Percentiles rank a stretch among this genome's conserved stretches.
Evolutionary conservation across 2,888 invertebrate species (phyloP).

Genomic region (Syrista parreyssii): DNA sequence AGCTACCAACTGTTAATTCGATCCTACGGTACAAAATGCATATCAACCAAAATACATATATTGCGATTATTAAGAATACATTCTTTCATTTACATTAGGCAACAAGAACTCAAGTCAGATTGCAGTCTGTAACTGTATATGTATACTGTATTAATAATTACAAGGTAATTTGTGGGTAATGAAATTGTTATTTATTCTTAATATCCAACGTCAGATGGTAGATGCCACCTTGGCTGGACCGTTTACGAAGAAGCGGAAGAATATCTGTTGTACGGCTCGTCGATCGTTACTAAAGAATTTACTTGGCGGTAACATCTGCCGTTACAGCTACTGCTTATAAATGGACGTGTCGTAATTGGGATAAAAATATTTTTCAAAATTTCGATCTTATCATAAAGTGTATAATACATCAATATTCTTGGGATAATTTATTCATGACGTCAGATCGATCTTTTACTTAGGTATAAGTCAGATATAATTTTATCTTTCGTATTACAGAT

Average conservation of each 20-base stretch:
- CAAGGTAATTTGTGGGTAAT: background rate
- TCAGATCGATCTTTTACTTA: background rate
- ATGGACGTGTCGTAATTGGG: background rate
- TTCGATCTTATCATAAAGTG: background rate
- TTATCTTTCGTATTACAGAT: background rate
- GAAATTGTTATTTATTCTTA: background rate
- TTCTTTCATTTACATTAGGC: background rate
- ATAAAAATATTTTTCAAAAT: background rate
- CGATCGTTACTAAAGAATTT: background rate
- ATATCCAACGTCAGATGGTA: constrained; percentile 34
- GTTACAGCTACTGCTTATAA: background rate
- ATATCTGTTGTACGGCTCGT: background rate
- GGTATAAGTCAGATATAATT: background rate
- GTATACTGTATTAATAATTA: background rate
- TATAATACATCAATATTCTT: background rate
- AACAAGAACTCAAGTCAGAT: background rate
- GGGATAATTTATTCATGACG: background rate
- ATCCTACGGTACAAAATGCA: background rate
- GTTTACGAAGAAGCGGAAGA: constrained; percentile 26
- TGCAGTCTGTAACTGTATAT: background rate
- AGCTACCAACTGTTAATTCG: background rate
- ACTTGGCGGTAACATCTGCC: background rate
- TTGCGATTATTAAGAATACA: background rate
- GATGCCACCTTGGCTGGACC: constrained; percentile 44
- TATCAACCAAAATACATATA: background rate